These are phyloP conservation scores for Magallana gigas DNA, from an alignment of 1,140 invertebrate genomes.

Conservation along the genomic window DNA sequence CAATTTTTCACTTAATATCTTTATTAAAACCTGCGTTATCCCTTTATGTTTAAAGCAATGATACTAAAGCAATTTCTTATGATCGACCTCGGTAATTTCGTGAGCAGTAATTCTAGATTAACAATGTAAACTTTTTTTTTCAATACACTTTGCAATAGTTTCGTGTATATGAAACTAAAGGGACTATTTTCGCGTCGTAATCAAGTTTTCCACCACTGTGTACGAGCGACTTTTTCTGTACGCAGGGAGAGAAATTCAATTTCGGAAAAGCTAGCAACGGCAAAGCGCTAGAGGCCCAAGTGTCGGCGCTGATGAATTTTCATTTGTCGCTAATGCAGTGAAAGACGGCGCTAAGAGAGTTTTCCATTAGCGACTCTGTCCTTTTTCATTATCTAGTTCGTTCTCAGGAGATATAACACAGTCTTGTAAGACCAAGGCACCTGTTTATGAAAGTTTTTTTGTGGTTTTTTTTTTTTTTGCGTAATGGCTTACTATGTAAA, in stretches of 20 bases:
- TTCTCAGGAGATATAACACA: slow-evolving; percentile 56
- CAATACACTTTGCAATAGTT: slow-evolving; percentile 62
- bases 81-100: slow-evolving; percentile 59
- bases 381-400: slow-evolving; percentile 65
- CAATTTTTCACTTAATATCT: slow-evolving; percentile 36
- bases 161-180: slow-evolving; percentile 63
- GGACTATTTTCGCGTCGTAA: slow-evolving; percentile 55
- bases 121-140: slow-evolving; percentile 47
- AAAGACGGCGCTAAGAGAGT: slow-evolving; percentile 60
- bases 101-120: slow-evolving; percentile 61
- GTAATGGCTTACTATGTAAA: no score
- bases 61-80: slow-evolving; percentile 68
- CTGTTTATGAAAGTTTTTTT: slow-evolving; percentile 5
- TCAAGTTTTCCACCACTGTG: slow-evolving; percentile 53
- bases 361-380: slow-evolving; percentile 74
- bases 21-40: slow-evolving; percentile 50
- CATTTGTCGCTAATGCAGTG: slow-evolving; percentile 63
- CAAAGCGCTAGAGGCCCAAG: slow-evolving; percentile 49
- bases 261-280: slow-evolving; percentile 58
- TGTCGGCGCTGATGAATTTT: slow-evolving; percentile 62
- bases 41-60: slow-evolving; percentile 54
- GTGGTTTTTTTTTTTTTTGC: no score
- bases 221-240: slow-evolving; percentile 48
- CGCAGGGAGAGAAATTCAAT: slow-evolving; percentile 63
- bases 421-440: neutral